Evolutionary conservation across 2,797 vertebrate species (phyloP), one percentile per base, ranked within the genome.

Genomic region (Helostoma temminkii): DNA sequence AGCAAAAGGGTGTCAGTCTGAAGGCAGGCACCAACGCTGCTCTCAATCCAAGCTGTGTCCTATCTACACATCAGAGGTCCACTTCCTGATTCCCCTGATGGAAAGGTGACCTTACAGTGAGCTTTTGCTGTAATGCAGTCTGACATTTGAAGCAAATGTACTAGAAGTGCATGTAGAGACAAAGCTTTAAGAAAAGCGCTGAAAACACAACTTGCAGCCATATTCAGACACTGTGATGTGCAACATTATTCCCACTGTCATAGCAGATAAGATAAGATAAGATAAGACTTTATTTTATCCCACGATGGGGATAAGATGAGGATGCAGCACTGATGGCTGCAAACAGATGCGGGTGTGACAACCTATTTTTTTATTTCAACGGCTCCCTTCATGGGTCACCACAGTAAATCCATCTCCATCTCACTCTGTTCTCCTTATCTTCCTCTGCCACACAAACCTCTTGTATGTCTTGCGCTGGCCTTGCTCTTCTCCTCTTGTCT

Each of bases 51-150:
- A 37, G 61, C 59, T 2, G 47, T 50, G 54, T 49, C 52, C 70
- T 15, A 56, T 47, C 74, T 81, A 36, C 64, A 63, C 6, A 48
- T 46, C 50, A 34, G n/a, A 8, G 56, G n/a, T 76, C 83, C 76
- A 78, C 57, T 83, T 80, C 26, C 49, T 22, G 56, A 26, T 28
- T 68, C 71, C 74, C 67, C 34, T 1, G 49, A 59, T 21, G 34
- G 8, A 6, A 19, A 18, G 42, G 50, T 65, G 66, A 78, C 77
- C 66, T 82, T 69, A 57, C 26, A 28, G 12, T 41, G 22, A 21
- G 26, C 42, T 54, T 54, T 32, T 12, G 12, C 36, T 28, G 8
- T 16, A 5, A 70, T 46, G 42, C 22, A 66, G 65, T 66, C 32
- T 48, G 53, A 64, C 25, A 12, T 47, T n/a, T 58, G 30, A 43